Evolutionary conservation across 2,888 invertebrate species (phyloP), one percentile per base, ranked within the genome.

Genomic region (Uloborus plumipes): DNA sequence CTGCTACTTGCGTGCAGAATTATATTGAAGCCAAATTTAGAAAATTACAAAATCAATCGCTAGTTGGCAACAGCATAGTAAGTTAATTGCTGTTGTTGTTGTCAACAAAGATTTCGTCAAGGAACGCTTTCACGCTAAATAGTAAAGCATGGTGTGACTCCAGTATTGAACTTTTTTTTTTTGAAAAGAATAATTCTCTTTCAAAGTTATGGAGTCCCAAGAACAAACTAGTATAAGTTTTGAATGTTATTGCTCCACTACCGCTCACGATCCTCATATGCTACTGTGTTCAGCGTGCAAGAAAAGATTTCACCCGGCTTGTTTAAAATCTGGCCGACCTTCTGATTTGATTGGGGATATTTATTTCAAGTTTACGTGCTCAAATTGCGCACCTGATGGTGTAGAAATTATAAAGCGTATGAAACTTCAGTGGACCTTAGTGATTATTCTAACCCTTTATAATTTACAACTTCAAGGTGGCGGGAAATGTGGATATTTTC

Each of bases 401-500:
- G 90, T 89, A 31, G 94, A 94, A 88, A 87, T 89, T 7, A 92
- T 94, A 86, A 88, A 89, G 6, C 90, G 94, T 11, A 92, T 92
- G 70, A 93, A 92, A 87, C 91, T 94, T 87, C 92, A 93, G 6
- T 95, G 94, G 94, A 91, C 94, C 0, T 92, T 93, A 88, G 92
- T 93, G 1, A 91, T 95, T 7, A 90, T 93, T 49, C 88, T 96
- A 84, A 91, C 94, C 0, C 88, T 96, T n/a, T 93, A 94, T 87
- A 94, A 96, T 89, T 90, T 96, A 26, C 92, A 93, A 85, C 91
- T 92, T 26, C 93, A 93, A 86, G 92, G 92, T 15, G 93, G 94
- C 0, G 94, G 95, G 84, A 93, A 93, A 88, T 92, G 93, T 87
- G 95, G 95, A 2, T 95, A 92, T 89, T 96, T 94, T 88, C 94